Evolutionary conservation across 2,113 vertebrate species (phyloP), one percentile per base, ranked within the genome.

Genomic region (Mohoua ochrocephala): DNA sequence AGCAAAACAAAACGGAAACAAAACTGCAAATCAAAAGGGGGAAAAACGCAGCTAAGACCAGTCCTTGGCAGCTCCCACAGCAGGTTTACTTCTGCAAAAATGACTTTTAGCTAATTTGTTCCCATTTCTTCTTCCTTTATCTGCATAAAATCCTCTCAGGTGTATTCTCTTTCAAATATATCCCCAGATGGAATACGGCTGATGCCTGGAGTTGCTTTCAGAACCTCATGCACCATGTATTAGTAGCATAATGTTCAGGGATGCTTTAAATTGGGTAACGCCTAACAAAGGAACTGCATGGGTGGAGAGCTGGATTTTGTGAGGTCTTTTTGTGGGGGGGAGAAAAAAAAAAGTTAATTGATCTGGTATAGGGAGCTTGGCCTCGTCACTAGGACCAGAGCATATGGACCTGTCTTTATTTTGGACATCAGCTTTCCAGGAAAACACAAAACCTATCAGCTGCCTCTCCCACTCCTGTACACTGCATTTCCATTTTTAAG

Each of bases 311-410:
- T 63, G n/a, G 14, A 53, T 52, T 77, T 50, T 54, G 13, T 35
- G 47, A 76, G 26, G 44, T 39, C 9, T 41, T 65, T 50, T 30
- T 10, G 17, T 15, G 10, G 1, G 19, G 3, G 15, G 5, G 17
- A 3, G 1, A 11, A 10, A 4, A 3, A 1, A 10, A 35, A 11
- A 21, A 16, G 23, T 37, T 49, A 54, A 73, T 2, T 45, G 37
- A 44, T 17, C 16, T 35, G n/a, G n/a, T 27, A 64, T n/a, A n/a
- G 23, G 1, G 19, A 91, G 21, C n/a, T 79, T 63, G 33, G 75
- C 47, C 42, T 83, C 0, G 0, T 28, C 45, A 24, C 23, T 10
- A 52, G 42, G 84, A 79, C 47, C 17, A 63, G 10, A 41, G 47
- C 70, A 70, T 26, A 22, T 1, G 44, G 49, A 81, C 33, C 53